Conservation (phyloP, 2,797 vertebrate genomes). For the Myripristis jacobus region DNA sequence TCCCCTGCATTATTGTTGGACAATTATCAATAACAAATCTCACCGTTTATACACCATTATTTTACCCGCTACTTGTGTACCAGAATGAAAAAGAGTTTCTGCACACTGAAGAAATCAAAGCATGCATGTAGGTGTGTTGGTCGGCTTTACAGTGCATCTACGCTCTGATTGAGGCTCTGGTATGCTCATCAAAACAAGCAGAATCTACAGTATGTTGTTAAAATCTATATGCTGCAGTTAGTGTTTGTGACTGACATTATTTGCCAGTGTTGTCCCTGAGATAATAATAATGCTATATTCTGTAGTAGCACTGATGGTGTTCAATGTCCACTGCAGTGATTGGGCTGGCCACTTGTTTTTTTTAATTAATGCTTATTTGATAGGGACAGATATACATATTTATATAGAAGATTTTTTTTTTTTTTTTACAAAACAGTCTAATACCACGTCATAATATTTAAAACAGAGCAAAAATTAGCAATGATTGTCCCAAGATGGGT, state of each 20-base stretch:
- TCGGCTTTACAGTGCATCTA: not conserved
- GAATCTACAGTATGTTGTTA: not conserved
- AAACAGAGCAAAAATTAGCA: too few relatives aligned
- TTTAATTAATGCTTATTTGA: too few relatives aligned
- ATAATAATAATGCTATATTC: not conserved
- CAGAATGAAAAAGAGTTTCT: too few relatives aligned
- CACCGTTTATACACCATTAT: not conserved
- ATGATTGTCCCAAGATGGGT: too few relatives aligned
- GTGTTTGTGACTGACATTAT: not conserved
- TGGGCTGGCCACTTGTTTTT: conserved; percentile 10
- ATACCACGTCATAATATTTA: too few relatives aligned
- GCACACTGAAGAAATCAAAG: too few relatives aligned
- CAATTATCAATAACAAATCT: not conserved
- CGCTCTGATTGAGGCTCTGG: not conserved
- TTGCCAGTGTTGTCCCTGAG: not conserved
- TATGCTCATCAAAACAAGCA: too few relatives aligned
- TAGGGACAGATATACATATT: too few relatives aligned
- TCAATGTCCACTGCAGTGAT: conserved; percentile 19
- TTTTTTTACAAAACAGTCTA: not conserved
- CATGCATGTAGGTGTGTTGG: not conserved
- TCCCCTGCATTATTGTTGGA: not conserved
- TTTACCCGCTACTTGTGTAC: too few relatives aligned
- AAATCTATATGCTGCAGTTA: too few relatives aligned
- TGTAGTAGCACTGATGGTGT: too few relatives aligned
- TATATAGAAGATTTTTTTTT: too few relatives aligned